A percentile compares a stretch with the other conserved stretches of the same genome.
Evolutionary conservation across 2,113 vertebrate genomes (phyloP).

Genomic region (Python bivittatus): DNA sequence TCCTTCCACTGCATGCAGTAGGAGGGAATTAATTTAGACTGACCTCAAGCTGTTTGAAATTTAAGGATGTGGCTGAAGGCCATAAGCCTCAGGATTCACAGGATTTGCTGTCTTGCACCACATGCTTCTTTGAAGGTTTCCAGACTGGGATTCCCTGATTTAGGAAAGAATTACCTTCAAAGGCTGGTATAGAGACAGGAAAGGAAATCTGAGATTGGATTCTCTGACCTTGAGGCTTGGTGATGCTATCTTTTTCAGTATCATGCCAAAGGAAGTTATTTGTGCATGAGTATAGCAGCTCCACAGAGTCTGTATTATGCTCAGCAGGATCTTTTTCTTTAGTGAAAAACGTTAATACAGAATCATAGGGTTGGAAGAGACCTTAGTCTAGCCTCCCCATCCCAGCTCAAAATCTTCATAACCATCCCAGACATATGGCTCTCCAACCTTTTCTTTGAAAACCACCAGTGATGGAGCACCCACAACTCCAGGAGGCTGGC

Average conservation of each 20-base stretch:
- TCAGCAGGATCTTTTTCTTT: neutral
- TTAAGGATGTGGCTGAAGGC: neutral
- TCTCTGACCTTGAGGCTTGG: neutral
- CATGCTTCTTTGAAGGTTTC: neutral
- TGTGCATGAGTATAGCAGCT: neutral
- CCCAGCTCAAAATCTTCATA: neutral
- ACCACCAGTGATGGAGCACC: neutral
- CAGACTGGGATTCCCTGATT: neutral
- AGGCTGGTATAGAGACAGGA: neutral
- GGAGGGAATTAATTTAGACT: neutral
- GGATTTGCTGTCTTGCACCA: neutral
- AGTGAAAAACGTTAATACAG: neutral
- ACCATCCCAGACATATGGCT: neutral
- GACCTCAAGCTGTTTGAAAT: neutral
- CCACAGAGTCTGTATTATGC: neutral
- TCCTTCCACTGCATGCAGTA: neutral
- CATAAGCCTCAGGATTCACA: neutral
- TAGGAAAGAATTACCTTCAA: neutral
- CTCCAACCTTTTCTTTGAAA: neutral
- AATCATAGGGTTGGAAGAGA: neutral
- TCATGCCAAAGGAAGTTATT: slow-evolving; percentile 46
- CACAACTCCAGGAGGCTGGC: neutral
- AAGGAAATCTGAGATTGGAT: neutral
- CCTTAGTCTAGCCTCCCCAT: neutral
- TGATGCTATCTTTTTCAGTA: slow-evolving; percentile 54